A percentile compares a stretch with the other conserved stretches of the same genome.
phyloP scores from a whole-genome alignment of 1,140 invertebrate species.

The Cyphomyrmex costatus region DNA sequence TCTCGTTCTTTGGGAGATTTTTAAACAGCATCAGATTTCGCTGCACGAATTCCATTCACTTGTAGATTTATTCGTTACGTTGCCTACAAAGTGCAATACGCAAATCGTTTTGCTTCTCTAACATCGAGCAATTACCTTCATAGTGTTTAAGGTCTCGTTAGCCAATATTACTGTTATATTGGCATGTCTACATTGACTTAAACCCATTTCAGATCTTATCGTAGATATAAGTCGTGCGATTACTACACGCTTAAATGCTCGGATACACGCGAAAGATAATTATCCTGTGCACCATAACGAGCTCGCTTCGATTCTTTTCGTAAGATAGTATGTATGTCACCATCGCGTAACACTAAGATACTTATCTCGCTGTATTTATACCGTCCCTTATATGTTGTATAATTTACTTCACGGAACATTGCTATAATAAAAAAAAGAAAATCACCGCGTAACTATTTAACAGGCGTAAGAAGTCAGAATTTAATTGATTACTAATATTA shows the following conservation, averaged over 20 bases:
- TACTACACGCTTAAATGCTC: constrained; percentile 38
- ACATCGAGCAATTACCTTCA: not conserved
- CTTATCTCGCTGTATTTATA: not conserved
- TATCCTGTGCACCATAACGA: constrained; percentile 59
- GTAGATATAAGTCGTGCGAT: constrained; percentile 47
- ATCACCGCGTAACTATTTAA: not conserved
- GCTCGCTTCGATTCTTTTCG: constrained; percentile 55
- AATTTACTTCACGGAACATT: constrained; percentile 31
- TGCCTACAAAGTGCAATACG: not conserved
- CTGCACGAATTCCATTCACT: constrained; percentile 19
- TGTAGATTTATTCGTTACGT: constrained; percentile 29
- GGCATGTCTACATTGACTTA: constrained; percentile 13
- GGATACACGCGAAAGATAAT: constrained; percentile 72
- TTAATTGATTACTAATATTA: not conserved
- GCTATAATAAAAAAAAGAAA: not conserved
- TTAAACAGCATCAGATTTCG: not conserved
- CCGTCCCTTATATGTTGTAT: constrained; percentile 1
- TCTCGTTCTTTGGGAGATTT: not conserved
- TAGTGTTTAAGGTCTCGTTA: constrained; percentile 38
- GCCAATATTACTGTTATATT: constrained; percentile 46
- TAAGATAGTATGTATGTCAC: constrained; percentile 61
- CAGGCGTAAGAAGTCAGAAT: not conserved
- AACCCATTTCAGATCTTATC: constrained; percentile 68
- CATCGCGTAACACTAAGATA: constrained; percentile 23
- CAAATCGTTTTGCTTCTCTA: constrained; percentile 13